phyloP scores from a whole-genome alignment of 2,113 vertebrate species.

The Panurus biarmicus region DNA sequence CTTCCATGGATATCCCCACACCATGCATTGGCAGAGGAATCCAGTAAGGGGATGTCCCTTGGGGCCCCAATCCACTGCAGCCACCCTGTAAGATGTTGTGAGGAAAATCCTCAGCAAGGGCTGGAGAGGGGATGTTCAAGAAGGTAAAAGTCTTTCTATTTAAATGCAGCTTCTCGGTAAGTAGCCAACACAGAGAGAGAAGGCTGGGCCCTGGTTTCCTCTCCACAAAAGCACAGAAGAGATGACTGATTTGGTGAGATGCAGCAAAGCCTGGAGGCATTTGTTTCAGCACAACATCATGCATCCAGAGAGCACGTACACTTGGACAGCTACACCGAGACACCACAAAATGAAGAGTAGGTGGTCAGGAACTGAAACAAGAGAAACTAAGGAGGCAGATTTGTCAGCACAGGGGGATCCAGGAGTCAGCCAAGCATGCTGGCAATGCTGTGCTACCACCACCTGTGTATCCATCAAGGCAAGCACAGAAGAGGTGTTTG shows the following conservation, averaged over 20 bases:
- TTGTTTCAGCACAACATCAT: not conserved
- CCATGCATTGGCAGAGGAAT: not conserved
- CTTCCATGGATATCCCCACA: not conserved
- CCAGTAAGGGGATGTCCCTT: fast-evolving
- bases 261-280: not conserved
- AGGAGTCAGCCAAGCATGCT: not conserved
- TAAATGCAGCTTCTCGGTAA: not conserved
- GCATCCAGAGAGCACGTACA: not conserved
- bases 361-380: not conserved
- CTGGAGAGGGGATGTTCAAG: not conserved
- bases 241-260: not conserved
- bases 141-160: not conserved
- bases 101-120: not conserved
- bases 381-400: not conserved
- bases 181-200: not conserved
- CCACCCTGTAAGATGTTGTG: not conserved
- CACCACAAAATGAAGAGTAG: not conserved
- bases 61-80: not conserved
- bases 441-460: not conserved
- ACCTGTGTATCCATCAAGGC: not conserved
- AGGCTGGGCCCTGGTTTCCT: not conserved
- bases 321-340: not conserved
- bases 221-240: not conserved
- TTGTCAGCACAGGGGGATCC: not conserved
- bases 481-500: not conserved